Evolutionary conservation across 2,113 vertebrate genomes (phyloP), one percentile per base, ranked within the genome.

Genomic region (Oncorhynchus nerka): DNA sequence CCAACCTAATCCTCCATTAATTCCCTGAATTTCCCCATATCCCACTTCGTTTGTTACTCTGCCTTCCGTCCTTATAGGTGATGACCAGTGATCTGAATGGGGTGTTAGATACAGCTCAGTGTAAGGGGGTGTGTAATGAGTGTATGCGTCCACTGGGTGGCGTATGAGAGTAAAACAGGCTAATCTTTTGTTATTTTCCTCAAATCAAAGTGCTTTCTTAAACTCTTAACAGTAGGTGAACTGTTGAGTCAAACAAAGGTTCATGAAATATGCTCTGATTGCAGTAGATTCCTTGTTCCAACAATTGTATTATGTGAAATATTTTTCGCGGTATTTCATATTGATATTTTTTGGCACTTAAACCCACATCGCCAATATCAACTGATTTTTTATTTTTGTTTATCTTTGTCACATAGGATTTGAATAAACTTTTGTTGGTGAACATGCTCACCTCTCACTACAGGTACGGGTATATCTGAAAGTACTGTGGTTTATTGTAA

Each of bases 71-170:
- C 73, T 80, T 39, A 59, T 70, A 79, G 81, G 84, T 89, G 77
- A 75, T 1, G 66, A 61, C 55, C 64, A 79, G 26, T 49, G 74
- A 61, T 32, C 20, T 34, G 48, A 34, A 62, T 8, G 0, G 4
- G 19, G 32, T n/a, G 39, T 39, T 9, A 9, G 7, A 9, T 9
- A 13, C 48, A 30, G 65, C n/a, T 8, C 7, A 9, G 1, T 9
- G 57, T 81, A 74, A 78, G n/a, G 5, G 20, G 49, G 69, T 73
- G 71, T 87, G 81, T 86, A 79, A 32, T 84, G 76, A 64, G 70
- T 13, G 70, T 74, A 24, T 39, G 8, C 26, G 79, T 82, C 87
- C 77, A 78, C 79, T 80, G 83, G 82, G 84, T 83, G 89, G 89
- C 81, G 16, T 57, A 57, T 20, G 9, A 16, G 51, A 19, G 51